Evolutionary conservation across 2,113 vertebrate genomes (phyloP).

Genomic region (Propithecus coquereli): DNA sequence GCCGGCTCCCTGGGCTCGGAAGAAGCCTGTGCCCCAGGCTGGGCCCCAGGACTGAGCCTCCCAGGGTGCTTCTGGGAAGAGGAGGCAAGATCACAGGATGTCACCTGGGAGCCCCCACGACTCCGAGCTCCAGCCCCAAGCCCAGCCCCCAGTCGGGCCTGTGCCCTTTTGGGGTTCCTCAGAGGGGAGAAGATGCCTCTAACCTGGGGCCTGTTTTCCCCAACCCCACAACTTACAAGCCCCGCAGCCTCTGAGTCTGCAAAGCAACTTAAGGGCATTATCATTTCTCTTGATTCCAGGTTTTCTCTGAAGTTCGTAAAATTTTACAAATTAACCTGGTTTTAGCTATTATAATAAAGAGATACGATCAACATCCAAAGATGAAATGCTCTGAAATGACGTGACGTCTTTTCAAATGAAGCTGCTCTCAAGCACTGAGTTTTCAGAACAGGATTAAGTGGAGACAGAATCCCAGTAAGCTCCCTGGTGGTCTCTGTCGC

Average conservation of each 20-base stretch:
- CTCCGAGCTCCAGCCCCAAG: background rate
- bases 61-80: background rate
- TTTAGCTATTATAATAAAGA: background rate
- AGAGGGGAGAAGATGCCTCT: background rate
- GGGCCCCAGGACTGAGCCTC: background rate
- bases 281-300: background rate
- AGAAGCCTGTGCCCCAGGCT: background rate
- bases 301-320: background rate
- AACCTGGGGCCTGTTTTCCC: accelerated
- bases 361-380: background rate
- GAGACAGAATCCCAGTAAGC: background rate
- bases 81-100: background rate
- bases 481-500: background rate
- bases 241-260: background rate
- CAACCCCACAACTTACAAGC: accelerated
- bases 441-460: background rate
- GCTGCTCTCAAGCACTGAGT: background rate
- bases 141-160: background rate
- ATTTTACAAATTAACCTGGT: conserved; percentile 6
- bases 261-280: background rate
- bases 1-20: background rate
- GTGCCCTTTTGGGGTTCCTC: background rate
- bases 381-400: background rate
- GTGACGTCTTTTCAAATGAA: background rate
- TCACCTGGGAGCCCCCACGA: background rate